phyloP scores from a whole-genome alignment of 2,797 vertebrate species.

The Lacerta viridis region DNA sequence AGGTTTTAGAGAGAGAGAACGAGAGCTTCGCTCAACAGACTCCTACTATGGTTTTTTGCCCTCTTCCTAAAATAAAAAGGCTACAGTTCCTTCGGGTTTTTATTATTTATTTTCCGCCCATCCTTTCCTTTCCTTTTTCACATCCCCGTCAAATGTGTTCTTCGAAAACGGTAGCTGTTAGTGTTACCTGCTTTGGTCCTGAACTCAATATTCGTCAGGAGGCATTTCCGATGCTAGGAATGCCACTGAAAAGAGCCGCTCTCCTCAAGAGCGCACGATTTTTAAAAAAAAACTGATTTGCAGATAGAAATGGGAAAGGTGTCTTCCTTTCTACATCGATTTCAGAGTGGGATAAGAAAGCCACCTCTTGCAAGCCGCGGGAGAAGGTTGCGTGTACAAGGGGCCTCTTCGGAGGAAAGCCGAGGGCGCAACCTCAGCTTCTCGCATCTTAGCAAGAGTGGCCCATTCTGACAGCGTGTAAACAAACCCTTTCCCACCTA shows the following conservation, averaged over 20 bases:
- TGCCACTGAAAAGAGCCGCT: background rate
- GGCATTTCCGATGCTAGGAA: background rate
- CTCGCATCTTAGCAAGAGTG: background rate
- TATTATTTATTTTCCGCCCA: too few species aligned
- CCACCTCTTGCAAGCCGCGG: background rate
- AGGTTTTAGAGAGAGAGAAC: background rate
- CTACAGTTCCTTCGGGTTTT: background rate
- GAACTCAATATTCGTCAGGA: background rate
- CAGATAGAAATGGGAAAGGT: background rate
- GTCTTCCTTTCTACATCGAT: background rate
- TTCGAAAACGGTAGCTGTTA: background rate
- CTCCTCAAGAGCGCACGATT: background rate
- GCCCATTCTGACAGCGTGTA: background rate
- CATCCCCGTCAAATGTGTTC: background rate
- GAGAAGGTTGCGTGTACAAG: too few species aligned
- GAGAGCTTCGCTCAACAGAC: background rate
- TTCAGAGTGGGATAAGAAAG: background rate
- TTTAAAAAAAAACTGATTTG: background rate
- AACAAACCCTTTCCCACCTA: too few species aligned
- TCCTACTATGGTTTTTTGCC: background rate
- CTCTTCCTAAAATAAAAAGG: background rate
- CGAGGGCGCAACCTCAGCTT: too few species aligned
- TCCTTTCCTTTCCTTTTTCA: background rate
- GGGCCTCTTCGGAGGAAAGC: background rate
- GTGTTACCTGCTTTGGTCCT: background rate